A percentile compares a stretch with the other conserved stretches of the same genome.
phyloP scores from a whole-genome alignment of 1,140 invertebrate genomes.

The Drosophila baimaii region DNA sequence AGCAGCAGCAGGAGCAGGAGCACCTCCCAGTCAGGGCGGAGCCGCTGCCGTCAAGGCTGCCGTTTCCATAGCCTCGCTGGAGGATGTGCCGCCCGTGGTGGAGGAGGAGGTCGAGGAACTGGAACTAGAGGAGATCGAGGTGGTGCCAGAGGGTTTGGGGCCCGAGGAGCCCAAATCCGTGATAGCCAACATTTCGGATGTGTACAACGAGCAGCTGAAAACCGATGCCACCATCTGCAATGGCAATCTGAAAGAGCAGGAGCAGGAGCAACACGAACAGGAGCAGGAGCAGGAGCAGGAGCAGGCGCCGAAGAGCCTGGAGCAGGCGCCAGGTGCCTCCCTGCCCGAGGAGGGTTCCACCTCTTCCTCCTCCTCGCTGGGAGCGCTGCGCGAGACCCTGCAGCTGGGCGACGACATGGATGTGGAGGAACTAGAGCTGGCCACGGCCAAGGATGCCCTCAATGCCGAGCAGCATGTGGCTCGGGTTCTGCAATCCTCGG shows the following conservation, averaged over 20 bases:
- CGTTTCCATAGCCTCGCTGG: constrained; percentile 72
- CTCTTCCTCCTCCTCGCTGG: not conserved
- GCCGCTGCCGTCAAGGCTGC: constrained; percentile 50
- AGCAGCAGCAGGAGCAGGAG: constrained; percentile 13
- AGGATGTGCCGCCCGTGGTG: constrained; percentile 76
- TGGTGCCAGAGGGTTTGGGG: constrained; percentile 24
- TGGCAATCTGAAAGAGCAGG: constrained; percentile 55
- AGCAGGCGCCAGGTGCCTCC: not conserved
- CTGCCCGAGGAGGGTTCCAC: constrained; percentile 41
- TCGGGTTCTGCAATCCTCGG: constrained; percentile 86
- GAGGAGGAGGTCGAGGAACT: constrained; percentile 66
- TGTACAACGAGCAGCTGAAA: constrained; percentile 83
- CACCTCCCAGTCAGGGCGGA: constrained; percentile 14
- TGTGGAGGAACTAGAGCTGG: constrained; percentile 85
- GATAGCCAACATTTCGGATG: constrained; percentile 82
- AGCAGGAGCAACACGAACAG: not conserved
- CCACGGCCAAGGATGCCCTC: constrained; percentile 64
- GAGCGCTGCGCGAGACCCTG: constrained; percentile 66
- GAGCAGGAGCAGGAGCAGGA: not conserved
- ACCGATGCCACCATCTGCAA: constrained; percentile 82
- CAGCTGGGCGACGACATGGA: constrained; percentile 75
- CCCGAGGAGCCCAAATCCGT: constrained; percentile 59
- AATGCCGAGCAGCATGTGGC: constrained; percentile 86
- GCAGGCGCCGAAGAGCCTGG: not conserved
- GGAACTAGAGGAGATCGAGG: constrained; percentile 58